phyloP scores from a whole-genome alignment of 2,888 invertebrate genomes.

The Embidobia sp. region DNA sequence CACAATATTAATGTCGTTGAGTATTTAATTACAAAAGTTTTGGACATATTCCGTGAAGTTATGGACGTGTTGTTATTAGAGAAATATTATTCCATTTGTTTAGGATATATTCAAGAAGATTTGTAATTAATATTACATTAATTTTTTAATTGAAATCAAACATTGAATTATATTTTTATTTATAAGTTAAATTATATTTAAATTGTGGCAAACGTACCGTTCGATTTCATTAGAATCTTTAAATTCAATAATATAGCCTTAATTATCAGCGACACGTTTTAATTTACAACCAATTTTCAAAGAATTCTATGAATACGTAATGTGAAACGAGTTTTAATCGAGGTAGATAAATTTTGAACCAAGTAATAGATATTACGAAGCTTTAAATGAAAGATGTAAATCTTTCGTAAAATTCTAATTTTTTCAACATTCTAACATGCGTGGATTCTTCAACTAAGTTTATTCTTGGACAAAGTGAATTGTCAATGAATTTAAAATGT shows the following conservation, averaged over 20 bases:
- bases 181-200: constrained; percentile 11
- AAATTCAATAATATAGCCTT: constrained; percentile 42
- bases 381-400: not conserved
- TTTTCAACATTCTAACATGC: not conserved
- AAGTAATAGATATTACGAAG: constrained; percentile 18
- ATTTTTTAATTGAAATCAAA: too few relatives aligned
- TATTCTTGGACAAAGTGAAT: too few relatives aligned
- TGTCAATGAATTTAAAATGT: too few relatives aligned
- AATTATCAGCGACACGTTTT: constrained; percentile 50
- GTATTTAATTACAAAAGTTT: not conserved
- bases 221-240: constrained; percentile 50
- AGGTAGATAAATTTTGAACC: constrained; percentile 31
- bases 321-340: constrained; percentile 38
- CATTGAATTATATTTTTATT: too few relatives aligned
- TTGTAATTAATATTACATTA: too few relatives aligned
- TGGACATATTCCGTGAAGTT: too few relatives aligned
- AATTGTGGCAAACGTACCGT: constrained; percentile 21
- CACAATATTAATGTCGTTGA: not conserved
- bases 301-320: constrained; percentile 50
- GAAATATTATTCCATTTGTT: too few relatives aligned
- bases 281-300: constrained; percentile 42
- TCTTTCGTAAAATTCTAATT: not conserved
- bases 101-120: too few relatives aligned
- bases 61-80: too few relatives aligned
- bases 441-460: too few relatives aligned